Conservation (phyloP, 2,113 vertebrate species). For the Origma solitaria region DNA sequence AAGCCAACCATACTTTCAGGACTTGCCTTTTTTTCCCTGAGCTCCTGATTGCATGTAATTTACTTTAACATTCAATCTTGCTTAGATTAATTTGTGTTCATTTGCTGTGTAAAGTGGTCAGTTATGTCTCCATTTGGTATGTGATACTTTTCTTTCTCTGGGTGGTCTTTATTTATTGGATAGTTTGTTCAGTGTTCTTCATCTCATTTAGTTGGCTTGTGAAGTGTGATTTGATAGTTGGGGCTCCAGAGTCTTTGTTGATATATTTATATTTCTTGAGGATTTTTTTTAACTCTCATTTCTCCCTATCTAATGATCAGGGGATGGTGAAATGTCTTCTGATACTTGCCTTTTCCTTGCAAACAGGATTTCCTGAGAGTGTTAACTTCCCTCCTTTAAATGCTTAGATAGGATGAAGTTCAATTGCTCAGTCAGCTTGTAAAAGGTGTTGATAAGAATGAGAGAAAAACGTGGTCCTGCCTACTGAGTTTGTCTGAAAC, state of each 20-base stretch:
- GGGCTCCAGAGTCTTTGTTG: not conserved
- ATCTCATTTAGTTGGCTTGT: not conserved
- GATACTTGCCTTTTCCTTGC: not conserved
- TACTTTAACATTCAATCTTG: not conserved
- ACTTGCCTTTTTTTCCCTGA: not conserved
- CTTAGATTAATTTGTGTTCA: not conserved
- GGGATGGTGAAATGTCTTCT: not conserved
- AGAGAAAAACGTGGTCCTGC: not conserved
- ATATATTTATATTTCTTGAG: not conserved
- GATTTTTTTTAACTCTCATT: not conserved
- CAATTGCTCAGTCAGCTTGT: not conserved
- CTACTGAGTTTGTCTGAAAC: not conserved
- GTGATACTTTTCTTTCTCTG: not conserved
- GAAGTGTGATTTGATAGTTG: not conserved
- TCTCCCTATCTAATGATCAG: not conserved
- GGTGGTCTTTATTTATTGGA: not conserved
- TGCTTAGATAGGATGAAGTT: not conserved
- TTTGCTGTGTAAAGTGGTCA: not conserved
- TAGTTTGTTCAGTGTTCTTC: not conserved
- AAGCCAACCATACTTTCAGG: slow-evolving; percentile 17
- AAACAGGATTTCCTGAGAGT: not conserved
- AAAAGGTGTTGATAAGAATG: not conserved
- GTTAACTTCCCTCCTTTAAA: not conserved
- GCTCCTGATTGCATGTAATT: not conserved
- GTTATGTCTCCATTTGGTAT: not conserved